These are phyloP conservation scores for Drosophila tani DNA, from an alignment of 1,140 invertebrate species.

Conservation along the genomic window DNA sequence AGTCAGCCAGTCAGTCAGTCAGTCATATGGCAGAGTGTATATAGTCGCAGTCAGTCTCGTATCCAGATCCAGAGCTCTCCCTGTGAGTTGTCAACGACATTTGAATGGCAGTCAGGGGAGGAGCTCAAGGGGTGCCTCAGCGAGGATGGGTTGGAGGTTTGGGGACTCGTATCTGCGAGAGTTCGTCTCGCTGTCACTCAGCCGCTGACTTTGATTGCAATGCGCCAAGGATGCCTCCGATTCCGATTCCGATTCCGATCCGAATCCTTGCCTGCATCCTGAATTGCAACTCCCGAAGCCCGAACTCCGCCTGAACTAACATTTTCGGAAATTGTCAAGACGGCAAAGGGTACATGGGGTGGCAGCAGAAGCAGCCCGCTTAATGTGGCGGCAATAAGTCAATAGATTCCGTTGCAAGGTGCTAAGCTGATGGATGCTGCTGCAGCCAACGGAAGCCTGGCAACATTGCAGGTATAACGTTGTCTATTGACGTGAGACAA, in stretches of 20 bases:
- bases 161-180: constrained; percentile 60
- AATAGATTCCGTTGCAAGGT: constrained; percentile 64
- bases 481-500: constrained; percentile 58
- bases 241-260: constrained; percentile 10
- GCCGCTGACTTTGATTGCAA: constrained; percentile 77
- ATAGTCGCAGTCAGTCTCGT: constrained; percentile 11
- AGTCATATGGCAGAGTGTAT: constrained; percentile 22
- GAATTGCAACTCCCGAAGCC: background rate
- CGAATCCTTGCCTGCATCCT: constrained; percentile 17
- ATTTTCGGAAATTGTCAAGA: constrained; percentile 36
- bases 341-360: background rate
- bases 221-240: constrained; percentile 70
- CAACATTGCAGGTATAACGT: constrained; percentile 33
- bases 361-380: constrained; percentile 15
- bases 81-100: constrained; percentile 72
- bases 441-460: constrained; percentile 4
- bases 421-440: constrained; percentile 36
- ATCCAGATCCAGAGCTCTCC: constrained; percentile 2
- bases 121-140: background rate
- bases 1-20: constrained; percentile 37
- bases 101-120: constrained; percentile 46
- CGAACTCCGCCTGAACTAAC: constrained; percentile 60
- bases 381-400: constrained; percentile 79
- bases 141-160: background rate
- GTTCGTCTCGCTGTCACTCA: constrained; percentile 72